Percentiles rank a stretch among this genome's conserved stretches.
phyloP scores from a whole-genome alignment of 2,797 vertebrate species.

The Eulemur albifrons region DNA sequence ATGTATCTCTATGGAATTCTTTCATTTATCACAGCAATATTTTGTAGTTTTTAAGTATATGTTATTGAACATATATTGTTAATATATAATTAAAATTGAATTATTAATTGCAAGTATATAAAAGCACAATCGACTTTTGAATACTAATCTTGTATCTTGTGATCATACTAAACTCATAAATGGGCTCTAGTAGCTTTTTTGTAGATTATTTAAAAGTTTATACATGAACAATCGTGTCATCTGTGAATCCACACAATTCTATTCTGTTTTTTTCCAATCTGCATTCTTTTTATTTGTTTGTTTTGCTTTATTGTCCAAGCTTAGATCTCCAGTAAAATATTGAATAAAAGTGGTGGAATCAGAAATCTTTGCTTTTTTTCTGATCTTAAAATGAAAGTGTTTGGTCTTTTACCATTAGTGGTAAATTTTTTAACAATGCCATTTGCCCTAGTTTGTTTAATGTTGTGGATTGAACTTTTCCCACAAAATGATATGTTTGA shows the following conservation, averaged over 20 bases:
- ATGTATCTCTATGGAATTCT: not conserved
- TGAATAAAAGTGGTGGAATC: not conserved
- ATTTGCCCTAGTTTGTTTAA: not conserved
- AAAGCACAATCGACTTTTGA: not conserved
- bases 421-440: not conserved
- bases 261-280: not conserved
- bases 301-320: not conserved
- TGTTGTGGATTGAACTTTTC: not conserved
- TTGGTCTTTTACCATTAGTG: not conserved
- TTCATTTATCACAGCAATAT: not conserved
- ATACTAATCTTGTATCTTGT: not conserved
- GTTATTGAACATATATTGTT: not conserved
- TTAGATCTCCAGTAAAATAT: not conserved
- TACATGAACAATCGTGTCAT: not conserved
- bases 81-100: not conserved
- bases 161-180: not conserved
- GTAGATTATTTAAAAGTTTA: not conserved
- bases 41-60: not conserved
- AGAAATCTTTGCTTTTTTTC: not conserved
- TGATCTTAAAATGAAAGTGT: not conserved
- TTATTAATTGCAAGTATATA: not conserved
- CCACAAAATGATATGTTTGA: not conserved
- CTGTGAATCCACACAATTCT: not conserved
- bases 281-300: not conserved
- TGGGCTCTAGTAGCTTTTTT: not conserved